Percentiles rank a stretch among this genome's conserved stretches.
phyloP scores from a whole-genome alignment of 2,888 invertebrate species.

The Corbicula japonica region DNA sequence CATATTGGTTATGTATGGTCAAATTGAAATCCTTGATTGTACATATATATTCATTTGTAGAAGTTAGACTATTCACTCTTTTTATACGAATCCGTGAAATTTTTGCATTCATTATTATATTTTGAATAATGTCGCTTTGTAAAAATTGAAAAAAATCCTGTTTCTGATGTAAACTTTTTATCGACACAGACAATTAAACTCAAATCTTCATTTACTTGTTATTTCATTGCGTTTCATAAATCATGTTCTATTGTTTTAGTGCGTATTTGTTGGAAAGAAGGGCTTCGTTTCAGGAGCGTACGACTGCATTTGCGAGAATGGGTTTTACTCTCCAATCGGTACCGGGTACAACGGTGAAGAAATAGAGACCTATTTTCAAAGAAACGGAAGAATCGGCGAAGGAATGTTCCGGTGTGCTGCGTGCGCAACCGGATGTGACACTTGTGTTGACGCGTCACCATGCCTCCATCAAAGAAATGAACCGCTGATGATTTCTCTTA shows the following conservation, averaged over 20 bases:
- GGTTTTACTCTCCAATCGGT: constrained; percentile 83
- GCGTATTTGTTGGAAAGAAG: constrained; percentile 71
- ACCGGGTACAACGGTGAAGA: constrained; percentile 74
- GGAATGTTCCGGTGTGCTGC: constrained; percentile 72
- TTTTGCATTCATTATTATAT: no score
- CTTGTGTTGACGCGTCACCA: constrained; percentile 80
- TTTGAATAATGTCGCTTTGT: no score
- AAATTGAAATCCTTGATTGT: no score
- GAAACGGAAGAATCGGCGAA: constrained; percentile 34
- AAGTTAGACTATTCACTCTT: no score
- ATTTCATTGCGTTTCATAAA: neutral
- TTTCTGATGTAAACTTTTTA: no score
- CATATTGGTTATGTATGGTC: no score
- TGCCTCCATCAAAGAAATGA: constrained; percentile 76
- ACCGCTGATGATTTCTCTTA: constrained; percentile 63
- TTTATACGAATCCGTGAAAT: no score
- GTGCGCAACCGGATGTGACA: constrained; percentile 82
- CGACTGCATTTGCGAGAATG: constrained; percentile 77
- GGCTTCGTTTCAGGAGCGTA: constrained; percentile 83
- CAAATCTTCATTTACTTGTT: constrained; percentile 13
- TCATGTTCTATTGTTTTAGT: constrained; percentile 67
- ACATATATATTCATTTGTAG: no score
- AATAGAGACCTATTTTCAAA: constrained; percentile 69
- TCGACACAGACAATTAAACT: no score
- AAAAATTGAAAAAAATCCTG: no score